Evolutionary conservation across 2,797 vertebrate genomes (phyloP), one percentile per base, ranked within the genome.

Genomic region (Erethizon dorsatum): DNA sequence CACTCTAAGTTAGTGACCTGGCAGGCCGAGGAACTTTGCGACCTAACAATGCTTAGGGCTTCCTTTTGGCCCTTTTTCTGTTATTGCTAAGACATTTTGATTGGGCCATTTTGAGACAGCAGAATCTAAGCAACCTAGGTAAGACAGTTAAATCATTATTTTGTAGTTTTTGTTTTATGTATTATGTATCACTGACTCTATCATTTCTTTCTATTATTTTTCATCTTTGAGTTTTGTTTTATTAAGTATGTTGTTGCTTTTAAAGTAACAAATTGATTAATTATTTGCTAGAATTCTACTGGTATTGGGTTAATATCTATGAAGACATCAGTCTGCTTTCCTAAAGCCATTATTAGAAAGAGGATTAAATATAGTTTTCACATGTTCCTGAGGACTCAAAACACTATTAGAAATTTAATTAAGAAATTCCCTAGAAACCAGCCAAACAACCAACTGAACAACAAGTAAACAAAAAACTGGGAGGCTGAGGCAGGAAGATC

Each of bases 231-330:
- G 22, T 80, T 77, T 80, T 73, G 61, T 10, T 83, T 80, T 79
- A 14, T n/a, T 69, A 20, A 61, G 24, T 67, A 50, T 50, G 1
- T 52, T 26, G 1, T 82, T 86, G 15, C 33, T 91, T 91, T 91
- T 45, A 82, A 93, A 82, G 77, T 91, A 45, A 89, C 14, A 75
- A 37, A 47, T 67, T 71, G 7, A 79, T 33, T 41, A 75, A 79
- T 83, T 93, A 50, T 52, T 92, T 90, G 28, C 26, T 77, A 47
- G 73, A 93, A 78, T 24, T 78, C 52, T 71, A 14, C 20, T 88
- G 50, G 24, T 71, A 37, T 26, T 24, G 41, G 24, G 13, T 89
- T 88, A 85, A 63, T 7, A 6, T 83, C 52, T 80, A 5, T 83
- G 71, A 71, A 37, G 47, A 2, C 0, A 52, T 61, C 6, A 12